Evolutionary conservation across 2,888 invertebrate genomes (phyloP).

Genomic region (Campoplex capitator): DNA sequence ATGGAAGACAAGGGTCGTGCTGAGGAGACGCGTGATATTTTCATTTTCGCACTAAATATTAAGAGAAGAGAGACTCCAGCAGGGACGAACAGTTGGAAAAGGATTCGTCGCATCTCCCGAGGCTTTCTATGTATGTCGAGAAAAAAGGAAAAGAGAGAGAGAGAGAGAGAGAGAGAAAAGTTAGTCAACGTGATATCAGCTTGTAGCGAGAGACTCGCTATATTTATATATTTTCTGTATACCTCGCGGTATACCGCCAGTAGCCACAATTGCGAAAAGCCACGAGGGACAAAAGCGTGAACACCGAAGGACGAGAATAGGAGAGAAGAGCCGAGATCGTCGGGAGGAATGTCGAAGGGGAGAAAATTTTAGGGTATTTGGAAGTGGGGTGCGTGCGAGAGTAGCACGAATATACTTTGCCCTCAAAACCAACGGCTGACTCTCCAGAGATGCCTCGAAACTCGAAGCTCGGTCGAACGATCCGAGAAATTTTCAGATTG

Average conservation of each 20-base stretch:
- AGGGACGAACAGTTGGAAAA: not conserved
- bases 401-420: conserved; percentile 5
- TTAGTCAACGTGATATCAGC: conserved; percentile 16
- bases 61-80: not conserved
- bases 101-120: not conserved
- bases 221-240: conserved; percentile 24
- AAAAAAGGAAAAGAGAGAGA: not conserved
- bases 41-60: conserved; percentile 20
- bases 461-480: conserved; percentile 17
- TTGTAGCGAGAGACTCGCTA: conserved; percentile 32
- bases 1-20: conserved; percentile 1
- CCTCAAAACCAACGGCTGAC: conserved; percentile 12
- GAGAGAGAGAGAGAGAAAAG: conserved; percentile 6
- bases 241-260: not conserved
- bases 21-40: conserved; percentile 3
- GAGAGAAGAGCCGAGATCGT: conserved; percentile 7
- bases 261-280: conserved; percentile 40
- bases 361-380: conserved; percentile 26
- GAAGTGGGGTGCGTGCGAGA: conserved; percentile 24
- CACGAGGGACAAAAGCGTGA: conserved; percentile 48
- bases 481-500: conserved; percentile 27
- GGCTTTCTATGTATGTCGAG: not conserved
- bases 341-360: conserved; percentile 45
- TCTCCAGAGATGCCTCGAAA: conserved; percentile 10
- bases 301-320: not conserved